phyloP scores from a whole-genome alignment of 2,797 vertebrate species.

The Amblyopsis hoosieri region DNA sequence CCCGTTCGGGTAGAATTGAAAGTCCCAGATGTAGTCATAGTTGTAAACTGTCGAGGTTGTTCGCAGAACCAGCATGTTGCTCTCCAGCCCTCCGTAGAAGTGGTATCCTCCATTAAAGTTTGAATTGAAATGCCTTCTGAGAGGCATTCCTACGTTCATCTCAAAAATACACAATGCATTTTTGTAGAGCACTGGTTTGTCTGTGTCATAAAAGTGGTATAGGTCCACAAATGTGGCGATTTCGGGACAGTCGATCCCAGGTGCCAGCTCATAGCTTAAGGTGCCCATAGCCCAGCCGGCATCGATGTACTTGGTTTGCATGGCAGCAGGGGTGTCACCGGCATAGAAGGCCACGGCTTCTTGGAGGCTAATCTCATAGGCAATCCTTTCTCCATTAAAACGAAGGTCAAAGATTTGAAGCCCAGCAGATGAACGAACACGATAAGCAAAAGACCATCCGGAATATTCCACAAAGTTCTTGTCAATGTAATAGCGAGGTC shows the following conservation, averaged over 20 bases:
- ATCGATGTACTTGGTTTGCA: conserved; percentile 95
- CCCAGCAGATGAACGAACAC: conserved; percentile 86
- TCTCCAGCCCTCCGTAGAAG: conserved; percentile 88
- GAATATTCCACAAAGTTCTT: conserved; percentile 84
- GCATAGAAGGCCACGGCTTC: conserved; percentile 91
- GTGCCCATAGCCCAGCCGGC: conserved; percentile 90
- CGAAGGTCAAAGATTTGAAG: conserved; percentile 89
- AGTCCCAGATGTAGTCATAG: conserved; percentile 97
- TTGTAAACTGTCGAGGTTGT: conserved; percentile 94
- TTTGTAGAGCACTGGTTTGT: conserved; percentile 78
- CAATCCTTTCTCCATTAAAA: conserved; percentile 86
- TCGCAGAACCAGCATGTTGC: conserved; percentile 85
- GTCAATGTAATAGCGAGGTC: conserved; percentile 79
- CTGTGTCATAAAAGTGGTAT: conserved; percentile 84
- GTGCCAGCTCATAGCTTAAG: conserved; percentile 82
- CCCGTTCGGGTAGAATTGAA: conserved; percentile 89
- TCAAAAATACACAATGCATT: conserved; percentile 90
- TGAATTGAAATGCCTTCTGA: conserved; percentile 89
- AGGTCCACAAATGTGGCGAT: conserved; percentile 84
- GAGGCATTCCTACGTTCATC: conserved; percentile 85
- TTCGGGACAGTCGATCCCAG: conserved; percentile 91
- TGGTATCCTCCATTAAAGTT: conserved; percentile 83
- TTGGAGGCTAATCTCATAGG: conserved; percentile 91
- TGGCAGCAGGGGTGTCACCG: conserved; percentile 86
- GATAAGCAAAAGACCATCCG: conserved; percentile 89